Evolutionary conservation across 2,797 vertebrate genomes (phyloP), one percentile per base, ranked within the genome.

Genomic region (Sebastes diploproa): DNA sequence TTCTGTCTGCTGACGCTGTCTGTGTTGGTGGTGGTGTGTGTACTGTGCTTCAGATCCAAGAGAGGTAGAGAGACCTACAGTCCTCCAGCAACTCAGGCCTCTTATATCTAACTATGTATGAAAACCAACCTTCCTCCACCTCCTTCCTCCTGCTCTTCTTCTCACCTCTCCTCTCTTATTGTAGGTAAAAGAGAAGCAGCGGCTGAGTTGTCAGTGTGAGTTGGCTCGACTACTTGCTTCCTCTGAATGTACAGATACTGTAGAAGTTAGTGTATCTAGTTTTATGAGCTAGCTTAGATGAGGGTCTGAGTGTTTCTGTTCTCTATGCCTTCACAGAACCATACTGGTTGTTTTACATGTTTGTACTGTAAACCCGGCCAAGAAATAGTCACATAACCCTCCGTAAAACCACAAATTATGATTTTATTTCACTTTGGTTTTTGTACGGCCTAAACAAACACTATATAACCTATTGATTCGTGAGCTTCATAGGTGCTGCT

Each of bases 121-220:
- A 94, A 88, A 88, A 77, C 46, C 77, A 66, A 22, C 73, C 82
- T 46, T 68, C 82, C 74, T 75, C 63, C 50, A 18, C 12, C 74
- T 55, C 5, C 65, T n/a, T 64, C 80, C 79, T 12, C 64, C 74
- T 78, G 73, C 77, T 83, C 75, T 36, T 85, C 93, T 92, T 83
- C 93, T 94, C 88, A 94, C 86, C 77, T 91, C 86, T 93, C 90
- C 86, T 94, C 68, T 95, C 83, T 82, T 89, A 88, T 93, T 91
- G 80, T 94, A 96, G 96, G 95, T 92, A 93, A 93, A 94, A 94
- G 85, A 90, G 91, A 94, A 82, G 86, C 80, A 90, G 84, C 88
- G 61, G 77, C 93, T 88, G 92, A 96, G 84, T 90, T 96, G 84
- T 96, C 96, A 93, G 95, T 96, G 95, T 96, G 96, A 96, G 96